phyloP scores from a whole-genome alignment of 2,888 invertebrate genomes.

The Stictocephala bisonia region DNA sequence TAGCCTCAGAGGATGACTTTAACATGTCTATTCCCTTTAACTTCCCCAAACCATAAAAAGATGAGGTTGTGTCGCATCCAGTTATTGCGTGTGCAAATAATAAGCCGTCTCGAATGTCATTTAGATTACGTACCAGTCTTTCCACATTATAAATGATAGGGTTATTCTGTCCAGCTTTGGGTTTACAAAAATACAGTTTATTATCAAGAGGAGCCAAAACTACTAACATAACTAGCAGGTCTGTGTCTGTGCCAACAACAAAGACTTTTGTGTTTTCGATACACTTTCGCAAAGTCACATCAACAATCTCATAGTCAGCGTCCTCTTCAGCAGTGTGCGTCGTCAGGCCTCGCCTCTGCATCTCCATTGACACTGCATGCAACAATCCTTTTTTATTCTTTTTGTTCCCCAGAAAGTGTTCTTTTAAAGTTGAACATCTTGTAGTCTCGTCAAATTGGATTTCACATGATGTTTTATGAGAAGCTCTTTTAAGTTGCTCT shows the following conservation, averaged over 20 bases:
- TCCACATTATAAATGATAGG: too few species aligned
- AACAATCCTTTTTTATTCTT: not conserved
- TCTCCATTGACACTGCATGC: not conserved
- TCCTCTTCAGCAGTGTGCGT: not conserved
- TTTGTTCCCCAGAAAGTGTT: slow-evolving; percentile 1
- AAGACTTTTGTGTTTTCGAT: not conserved
- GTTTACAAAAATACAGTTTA: too few species aligned
- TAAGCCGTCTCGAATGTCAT: too few species aligned
- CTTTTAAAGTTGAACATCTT: not conserved
- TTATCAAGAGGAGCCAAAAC: too few species aligned
- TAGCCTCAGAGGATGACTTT: too few species aligned
- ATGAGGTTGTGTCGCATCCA: too few species aligned
- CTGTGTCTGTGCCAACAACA: not conserved
- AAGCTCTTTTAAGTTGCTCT: not conserved
- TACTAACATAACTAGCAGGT: not conserved
- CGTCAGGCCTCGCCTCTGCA: not conserved
- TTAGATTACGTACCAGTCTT: too few species aligned
- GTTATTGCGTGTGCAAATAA: too few species aligned
- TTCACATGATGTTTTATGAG: not conserved
- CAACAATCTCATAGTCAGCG: slow-evolving; percentile 9
- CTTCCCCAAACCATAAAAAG: too few species aligned
- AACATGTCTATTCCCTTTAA: too few species aligned
- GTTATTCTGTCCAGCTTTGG: too few species aligned
- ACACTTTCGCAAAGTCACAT: not conserved
- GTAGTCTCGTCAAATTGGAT: slow-evolving; percentile 6